Conservation (phyloP, 2,797 vertebrate species). For the Lerista edwardsae region DNA sequence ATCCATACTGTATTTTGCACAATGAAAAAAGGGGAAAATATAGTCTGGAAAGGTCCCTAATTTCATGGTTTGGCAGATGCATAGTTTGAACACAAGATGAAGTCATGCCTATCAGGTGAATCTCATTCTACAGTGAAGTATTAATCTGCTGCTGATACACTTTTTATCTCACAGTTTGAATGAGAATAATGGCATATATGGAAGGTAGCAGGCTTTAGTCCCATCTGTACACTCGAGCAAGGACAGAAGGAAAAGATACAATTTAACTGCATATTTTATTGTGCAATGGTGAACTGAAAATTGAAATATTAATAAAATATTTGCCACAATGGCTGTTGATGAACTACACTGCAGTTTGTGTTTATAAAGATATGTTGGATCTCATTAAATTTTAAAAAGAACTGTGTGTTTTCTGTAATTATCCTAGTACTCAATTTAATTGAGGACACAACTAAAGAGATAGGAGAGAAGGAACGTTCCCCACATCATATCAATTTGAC, state of each 20-base stretch:
- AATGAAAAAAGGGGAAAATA: constrained; percentile 14
- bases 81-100: constrained; percentile 42
- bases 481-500: neutral
- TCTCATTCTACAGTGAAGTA: constrained; percentile 51
- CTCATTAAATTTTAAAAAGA: constrained; percentile 52
- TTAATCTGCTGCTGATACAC: constrained; percentile 49
- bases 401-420: constrained; percentile 59
- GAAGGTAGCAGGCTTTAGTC: constrained; percentile 21
- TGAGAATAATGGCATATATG: constrained; percentile 41
- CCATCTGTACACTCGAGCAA: constrained; percentile 29
- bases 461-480: neutral
- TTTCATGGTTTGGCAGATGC: constrained; percentile 46
- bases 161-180: constrained; percentile 45
- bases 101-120: constrained; percentile 53
- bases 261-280: constrained; percentile 50
- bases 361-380: constrained; percentile 53
- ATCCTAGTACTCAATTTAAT: constrained; percentile 56
- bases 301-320: constrained; percentile 70
- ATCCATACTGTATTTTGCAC: neutral
- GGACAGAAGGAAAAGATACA: constrained; percentile 49
- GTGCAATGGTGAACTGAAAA: constrained; percentile 57
- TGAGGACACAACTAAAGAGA: constrained; percentile 38
- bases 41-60: constrained; percentile 22
- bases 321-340: constrained; percentile 49
- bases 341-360: constrained; percentile 56